Evolutionary conservation across 1,140 invertebrate genomes (phyloP).

Genomic region (Ceratina calcarata): DNA sequence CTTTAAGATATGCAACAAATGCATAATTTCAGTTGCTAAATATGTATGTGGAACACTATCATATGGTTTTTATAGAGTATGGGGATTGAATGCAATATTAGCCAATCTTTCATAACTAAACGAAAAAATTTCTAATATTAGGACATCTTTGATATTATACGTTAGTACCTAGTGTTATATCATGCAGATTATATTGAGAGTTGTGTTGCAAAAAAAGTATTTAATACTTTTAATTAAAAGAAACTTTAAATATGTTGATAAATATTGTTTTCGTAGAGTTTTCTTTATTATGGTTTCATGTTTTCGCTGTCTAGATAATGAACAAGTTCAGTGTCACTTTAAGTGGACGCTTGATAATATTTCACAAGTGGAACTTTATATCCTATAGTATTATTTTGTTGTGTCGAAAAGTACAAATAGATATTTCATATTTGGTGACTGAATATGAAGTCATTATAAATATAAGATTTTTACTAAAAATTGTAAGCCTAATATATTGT

Average conservation of each 20-base stretch:
- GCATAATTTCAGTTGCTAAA: slow-evolving; percentile 42
- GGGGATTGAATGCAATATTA: slow-evolving; percentile 54
- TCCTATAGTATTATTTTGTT: slow-evolving; percentile 55
- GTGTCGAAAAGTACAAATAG: slow-evolving; percentile 63
- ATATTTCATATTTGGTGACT: slow-evolving; percentile 54
- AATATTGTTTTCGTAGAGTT: slow-evolving; percentile 38
- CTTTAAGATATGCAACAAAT: slow-evolving; percentile 41
- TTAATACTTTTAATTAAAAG: slow-evolving; percentile 45
- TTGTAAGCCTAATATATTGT: slow-evolving; percentile 49
- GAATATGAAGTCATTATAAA: slow-evolving; percentile 45
- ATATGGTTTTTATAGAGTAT: slow-evolving; percentile 53
- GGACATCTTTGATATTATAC: slow-evolving; percentile 52
- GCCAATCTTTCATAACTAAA: slow-evolving; percentile 52
- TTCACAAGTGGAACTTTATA: slow-evolving; percentile 35
- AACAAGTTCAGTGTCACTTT: slow-evolving; percentile 24
- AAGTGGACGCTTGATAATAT: slow-evolving; percentile 26
- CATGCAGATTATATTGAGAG: slow-evolving; percentile 50
- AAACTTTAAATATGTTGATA: slow-evolving; percentile 48
- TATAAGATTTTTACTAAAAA: slow-evolving; percentile 60
- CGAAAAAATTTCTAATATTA: slow-evolving; percentile 42
- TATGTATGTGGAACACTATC: slow-evolving; percentile 42
- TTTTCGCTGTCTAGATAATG: slow-evolving; percentile 35
- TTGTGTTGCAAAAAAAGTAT: slow-evolving; percentile 56
- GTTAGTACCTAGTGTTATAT: slow-evolving; percentile 60
- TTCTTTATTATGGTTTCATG: slow-evolving; percentile 48